Evolutionary conservation across 2,797 vertebrate species (phyloP).

Genomic region (Mormyrus hasselquistii): DNA sequence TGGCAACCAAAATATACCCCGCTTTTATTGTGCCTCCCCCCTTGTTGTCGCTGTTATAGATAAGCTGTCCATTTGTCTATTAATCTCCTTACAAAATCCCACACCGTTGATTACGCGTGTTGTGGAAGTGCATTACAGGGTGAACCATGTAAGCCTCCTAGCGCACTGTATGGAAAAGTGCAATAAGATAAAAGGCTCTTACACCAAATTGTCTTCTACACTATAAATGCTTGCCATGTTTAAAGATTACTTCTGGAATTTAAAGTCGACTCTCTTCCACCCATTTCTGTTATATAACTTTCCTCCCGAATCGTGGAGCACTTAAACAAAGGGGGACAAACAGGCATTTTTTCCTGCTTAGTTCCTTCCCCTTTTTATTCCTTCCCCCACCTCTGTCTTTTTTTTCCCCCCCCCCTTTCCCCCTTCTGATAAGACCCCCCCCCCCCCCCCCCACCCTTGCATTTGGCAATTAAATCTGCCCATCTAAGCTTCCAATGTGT

Average conservation of each 20-base stretch:
- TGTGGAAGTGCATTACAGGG: neutral
- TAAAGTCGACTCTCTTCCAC: slow-evolving; percentile 36
- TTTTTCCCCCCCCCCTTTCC: slow-evolving; percentile 33
- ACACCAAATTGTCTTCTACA: neutral
- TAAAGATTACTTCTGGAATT: slow-evolving; percentile 36
- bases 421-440: slow-evolving; percentile 44
- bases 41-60: neutral
- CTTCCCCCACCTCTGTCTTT: slow-evolving; percentile 35
- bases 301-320: slow-evolving; percentile 27
- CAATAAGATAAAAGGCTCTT: slow-evolving; percentile 19
- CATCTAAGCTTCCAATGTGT: slow-evolving; percentile 44
- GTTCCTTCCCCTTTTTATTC: slow-evolving; percentile 40
- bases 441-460: slow-evolving; percentile 49
- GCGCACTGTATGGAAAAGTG: neutral
- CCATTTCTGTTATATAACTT: slow-evolving; percentile 31
- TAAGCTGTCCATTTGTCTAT: neutral
- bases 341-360: slow-evolving; percentile 17
- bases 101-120: neutral
- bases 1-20: neutral
- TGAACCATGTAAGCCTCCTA: neutral
- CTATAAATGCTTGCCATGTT: slow-evolving; percentile 30
- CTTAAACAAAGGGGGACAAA: slow-evolving; percentile 28
- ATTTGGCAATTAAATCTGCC: slow-evolving; percentile 60
- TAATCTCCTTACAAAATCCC: neutral
- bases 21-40: neutral